Base-by-base conservation (phyloP, 2,888 invertebrate species). In the Itoplectis maculator region DNA sequence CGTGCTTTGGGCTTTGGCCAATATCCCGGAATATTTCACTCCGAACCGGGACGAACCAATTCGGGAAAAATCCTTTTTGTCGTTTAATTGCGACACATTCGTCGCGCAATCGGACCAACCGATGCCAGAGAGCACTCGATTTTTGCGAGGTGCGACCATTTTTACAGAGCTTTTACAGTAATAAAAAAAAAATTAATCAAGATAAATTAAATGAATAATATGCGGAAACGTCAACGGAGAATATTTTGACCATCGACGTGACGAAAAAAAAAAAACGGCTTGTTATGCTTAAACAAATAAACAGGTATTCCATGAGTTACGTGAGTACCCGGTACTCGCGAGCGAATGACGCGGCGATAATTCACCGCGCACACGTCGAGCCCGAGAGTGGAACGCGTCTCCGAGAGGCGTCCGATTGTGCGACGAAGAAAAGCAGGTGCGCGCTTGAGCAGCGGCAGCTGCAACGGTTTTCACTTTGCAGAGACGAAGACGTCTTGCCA, bases 381-480 rank as follows among this genome's bases (percentile, higher is more conserved):
- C 37, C n/a, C 15, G 5, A 6, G 29, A 15, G n/a, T 59, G 29
- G 29, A 29, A 29, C 29, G 0, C 8, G 35, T 37, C 59, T 37
- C 37, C 15, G n/a, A n/a, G n/a, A n/a, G 15, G 35, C 37, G 37
- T 59, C n/a, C 6, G 15, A 37, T 18, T 37, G 37, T 61, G 63
- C 37, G 15, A 37, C 18, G 51, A n/a, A n/a, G 18, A 65, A 18
- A 68, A 69, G 51, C 68, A 63, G 72, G 59, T 76, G 75, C 65
- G 75, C 70, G 51, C 81, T 76, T 81, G 54, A 23, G 42, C 49
- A 23, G 42, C 49, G 68, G 68, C 68, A 61, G 54, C 68, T 40
- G 56, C 37, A 40, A 15, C 15, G 18, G 8, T 61, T 37, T 61
- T 37, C 15, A 18, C 61, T 61, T 61, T 15, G 13, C 6, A 37